phyloP scores from a whole-genome alignment of 35 echinoderm and acorn worm species.

The Antedon bifida region DNA sequence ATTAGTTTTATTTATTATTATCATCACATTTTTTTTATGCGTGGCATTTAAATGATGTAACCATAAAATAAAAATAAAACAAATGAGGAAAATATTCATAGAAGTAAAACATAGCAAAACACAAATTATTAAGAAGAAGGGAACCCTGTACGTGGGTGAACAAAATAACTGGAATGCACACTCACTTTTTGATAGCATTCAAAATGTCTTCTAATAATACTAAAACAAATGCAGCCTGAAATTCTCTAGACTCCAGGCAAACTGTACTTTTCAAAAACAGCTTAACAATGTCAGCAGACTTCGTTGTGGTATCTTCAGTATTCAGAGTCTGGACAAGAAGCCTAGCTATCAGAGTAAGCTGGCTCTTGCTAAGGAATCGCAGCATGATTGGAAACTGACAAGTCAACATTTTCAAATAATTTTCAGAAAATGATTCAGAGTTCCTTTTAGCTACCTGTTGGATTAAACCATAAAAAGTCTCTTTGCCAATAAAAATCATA shows the following conservation, averaged over 20 bases:
- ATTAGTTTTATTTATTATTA: too few relatives aligned
- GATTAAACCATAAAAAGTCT: too few relatives aligned
- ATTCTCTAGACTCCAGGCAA: not conserved
- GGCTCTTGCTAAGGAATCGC: not conserved
- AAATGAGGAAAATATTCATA: too few relatives aligned
- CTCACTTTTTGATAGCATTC: not conserved
- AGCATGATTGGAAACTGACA: not conserved
- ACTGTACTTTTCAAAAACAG: not conserved
- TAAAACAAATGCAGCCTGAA: not conserved
- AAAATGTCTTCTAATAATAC: not conserved
- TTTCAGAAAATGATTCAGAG: not conserved
- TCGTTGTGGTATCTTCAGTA: not conserved
- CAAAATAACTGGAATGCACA: too few relatives aligned
- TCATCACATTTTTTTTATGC: too few relatives aligned
- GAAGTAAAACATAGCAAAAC: too few relatives aligned
- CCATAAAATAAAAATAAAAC: too few relatives aligned
- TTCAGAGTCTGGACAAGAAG: not conserved
- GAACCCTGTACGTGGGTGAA: too few relatives aligned
- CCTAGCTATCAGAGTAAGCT: not conserved
- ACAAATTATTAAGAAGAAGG: too few relatives aligned
- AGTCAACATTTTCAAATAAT: not conserved
- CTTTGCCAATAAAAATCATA: too few relatives aligned
- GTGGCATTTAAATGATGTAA: too few relatives aligned
- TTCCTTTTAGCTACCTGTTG: not conserved
- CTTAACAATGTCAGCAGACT: not conserved